Evolutionary conservation across 1,140 invertebrate genomes (phyloP), one percentile per base, ranked within the genome.

Genomic region (Archegozetes longisetosus): DNA sequence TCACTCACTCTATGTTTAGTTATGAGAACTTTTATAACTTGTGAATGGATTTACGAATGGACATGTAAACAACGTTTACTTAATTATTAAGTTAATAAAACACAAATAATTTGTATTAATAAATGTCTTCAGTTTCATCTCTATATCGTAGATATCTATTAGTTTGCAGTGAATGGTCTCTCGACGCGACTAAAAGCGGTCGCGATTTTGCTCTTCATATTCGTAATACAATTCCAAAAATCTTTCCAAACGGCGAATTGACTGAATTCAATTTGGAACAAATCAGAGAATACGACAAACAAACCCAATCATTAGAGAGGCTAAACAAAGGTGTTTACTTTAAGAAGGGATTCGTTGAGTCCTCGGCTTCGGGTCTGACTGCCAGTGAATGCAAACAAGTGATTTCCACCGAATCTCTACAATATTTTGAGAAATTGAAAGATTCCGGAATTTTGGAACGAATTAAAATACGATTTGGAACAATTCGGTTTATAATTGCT

Each of bases 141-240:
- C 48, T 66, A 40, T 66, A 66, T 62, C 59, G 80, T 69, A 79
- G 81, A 70, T 85, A 84, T 70, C 70, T 84, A 23, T 79, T 77
- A 72, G 72, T 88, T 61, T 76, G 88, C 62, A 79, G 86, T 70
- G 80, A 81, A 69, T 89, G 85, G 85, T 84, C 85, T 28, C 63
- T 85, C 27, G 85, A 88, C 71, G 72, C 74, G 64, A 74, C 74
- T 14, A 88, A 87, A 77, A 70, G 72, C 25, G 80, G 80, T 68
- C 87, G 86, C 67, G 86, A 89, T 73, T 72, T 88, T 49, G 83
- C 82, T 56, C 78, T 83, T 66, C 77, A 81, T 67, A 79, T 91
- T 61, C 77, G 85, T 64, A 74, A 82, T 29, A 77, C 80, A 72
- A 68, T 89, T 0, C 81, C 80, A 66, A 65, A 71, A 62, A 75